Evolutionary conservation across 2,888 invertebrate genomes (phyloP), one percentile per base, ranked within the genome.

Genomic region (Dione vanillae): DNA sequence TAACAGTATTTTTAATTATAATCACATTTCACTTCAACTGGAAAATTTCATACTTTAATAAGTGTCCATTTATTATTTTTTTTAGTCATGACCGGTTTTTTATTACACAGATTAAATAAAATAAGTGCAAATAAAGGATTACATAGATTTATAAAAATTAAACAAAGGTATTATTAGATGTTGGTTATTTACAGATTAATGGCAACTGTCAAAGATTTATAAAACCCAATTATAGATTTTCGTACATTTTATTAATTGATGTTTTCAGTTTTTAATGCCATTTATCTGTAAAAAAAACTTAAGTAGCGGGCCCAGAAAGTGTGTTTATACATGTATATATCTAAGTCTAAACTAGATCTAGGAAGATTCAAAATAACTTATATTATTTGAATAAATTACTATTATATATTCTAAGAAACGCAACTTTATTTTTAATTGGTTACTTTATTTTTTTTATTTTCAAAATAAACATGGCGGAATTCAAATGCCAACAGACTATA

Each of bases 231-330:
- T 14, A 27, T 20, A 51, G 12, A 27, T 51, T 10, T 49, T 19
- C 2, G 1, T 16, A 49, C 16, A 10, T 49, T 19, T 19, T 35
- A 35, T 14, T 35, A 54, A 35, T 35, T 27, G 27, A 27, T 3
- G 27, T 5, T 27, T 37, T n/a, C 35, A 37, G 3, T 54, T 54
- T 20, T 27, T 45, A 20, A n/a, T 61, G 61, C 45, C 45, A 61
- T 51, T 49, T 40, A 49, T 20, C 61, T 51, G 61, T 62, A 67
- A 70, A 67, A 67, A 41, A 58, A 66, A 70, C 69, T 76, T 80
- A 82, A 82, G 82, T 82, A 80, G 70, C 79, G 49, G 73, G 80
- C 82, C 82, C 27, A 67, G 72, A 37, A 62, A 11, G 71, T 71
- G 65, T 54, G 67, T 74, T 67, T 51, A 11, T 14, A 40, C 12